These are phyloP conservation scores for Drosophila burlai DNA, from an alignment of 1,140 invertebrate species.

Conservation along the genomic window DNA sequence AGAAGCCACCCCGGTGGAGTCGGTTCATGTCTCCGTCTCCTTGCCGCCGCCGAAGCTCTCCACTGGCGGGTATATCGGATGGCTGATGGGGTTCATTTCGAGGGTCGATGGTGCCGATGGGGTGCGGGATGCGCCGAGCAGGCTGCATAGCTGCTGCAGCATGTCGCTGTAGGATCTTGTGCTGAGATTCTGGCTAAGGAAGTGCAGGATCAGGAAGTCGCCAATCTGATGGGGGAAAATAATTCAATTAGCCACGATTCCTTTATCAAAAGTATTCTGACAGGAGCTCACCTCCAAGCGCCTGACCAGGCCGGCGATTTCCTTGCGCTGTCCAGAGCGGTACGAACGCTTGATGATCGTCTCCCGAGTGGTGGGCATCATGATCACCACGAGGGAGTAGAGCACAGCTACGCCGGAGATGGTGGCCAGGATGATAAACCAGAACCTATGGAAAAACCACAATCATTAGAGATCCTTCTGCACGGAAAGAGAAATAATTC, in stretches of 20 bases:
- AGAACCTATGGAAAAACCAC: slow-evolving; percentile 86
- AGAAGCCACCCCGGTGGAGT: slow-evolving; percentile 19
- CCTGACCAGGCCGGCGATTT: slow-evolving; percentile 90
- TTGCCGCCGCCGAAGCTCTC: slow-evolving; percentile 90
- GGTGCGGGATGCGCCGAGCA: slow-evolving; percentile 89
- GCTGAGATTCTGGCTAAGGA: slow-evolving; percentile 94
- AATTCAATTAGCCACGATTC: neutral
- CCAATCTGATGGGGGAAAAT: slow-evolving; percentile 88
- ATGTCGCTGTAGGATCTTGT: slow-evolving; percentile 92
- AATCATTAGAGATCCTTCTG: slow-evolving; percentile 66
- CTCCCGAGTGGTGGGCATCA: slow-evolving; percentile 92
- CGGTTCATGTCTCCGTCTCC: slow-evolving; percentile 91
- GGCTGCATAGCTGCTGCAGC: slow-evolving; percentile 88
- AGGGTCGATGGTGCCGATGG: slow-evolving; percentile 93
- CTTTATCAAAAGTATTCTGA: fast-evolving
- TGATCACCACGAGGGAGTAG: slow-evolving; percentile 92
- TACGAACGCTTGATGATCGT: slow-evolving; percentile 91
- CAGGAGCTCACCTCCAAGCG: slow-evolving; percentile 90
- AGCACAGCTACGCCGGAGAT: slow-evolving; percentile 91
- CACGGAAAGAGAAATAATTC: slow-evolving; percentile 60
- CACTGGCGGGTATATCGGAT: slow-evolving; percentile 89
- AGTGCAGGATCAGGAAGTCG: slow-evolving; percentile 93
- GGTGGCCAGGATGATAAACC: slow-evolving; percentile 93
- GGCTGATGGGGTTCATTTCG: slow-evolving; percentile 91
- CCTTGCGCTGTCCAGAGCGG: slow-evolving; percentile 90